These are phyloP conservation scores for Trichogramma evanescens DNA, from an alignment of 2,888 invertebrate species.

Conservation along the genomic window DNA sequence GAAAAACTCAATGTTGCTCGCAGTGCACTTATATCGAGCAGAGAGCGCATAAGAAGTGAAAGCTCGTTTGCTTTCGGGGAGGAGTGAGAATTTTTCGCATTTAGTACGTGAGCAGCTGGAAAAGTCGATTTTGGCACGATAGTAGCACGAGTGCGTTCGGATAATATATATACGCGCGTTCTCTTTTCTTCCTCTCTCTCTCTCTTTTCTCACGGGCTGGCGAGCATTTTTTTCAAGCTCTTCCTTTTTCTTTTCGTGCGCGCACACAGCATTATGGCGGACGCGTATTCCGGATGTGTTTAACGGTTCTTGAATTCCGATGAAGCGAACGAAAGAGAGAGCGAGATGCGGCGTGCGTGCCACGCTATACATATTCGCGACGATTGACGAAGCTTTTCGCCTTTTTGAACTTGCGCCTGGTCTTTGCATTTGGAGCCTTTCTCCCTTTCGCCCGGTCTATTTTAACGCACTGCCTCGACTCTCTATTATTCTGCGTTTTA, in stretches of 20 bases:
- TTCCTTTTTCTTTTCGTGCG: neutral
- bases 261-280: too few species aligned
- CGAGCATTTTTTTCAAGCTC: neutral
- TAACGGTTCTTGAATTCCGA: slow-evolving; percentile 18
- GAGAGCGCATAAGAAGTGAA: too few species aligned
- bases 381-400: slow-evolving; percentile 2
- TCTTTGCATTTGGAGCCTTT: slow-evolving; percentile 3
- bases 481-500: neutral
- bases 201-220: neutral
- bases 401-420: slow-evolving; percentile 7
- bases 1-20: too few species aligned
- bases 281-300: slow-evolving; percentile 13
- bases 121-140: too few species aligned
- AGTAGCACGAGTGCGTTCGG: neutral
- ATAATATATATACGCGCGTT: neutral
- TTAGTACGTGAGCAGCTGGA: too few species aligned
- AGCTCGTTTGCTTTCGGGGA: too few species aligned
- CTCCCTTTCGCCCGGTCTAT: neutral
- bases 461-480: neutral
- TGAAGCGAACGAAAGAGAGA: neutral
- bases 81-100: too few species aligned
- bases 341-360: neutral
- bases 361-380: neutral
- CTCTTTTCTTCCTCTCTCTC: neutral
- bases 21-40: too few species aligned